Base-by-base conservation (phyloP, 2,888 invertebrate genomes). In the Rhaphigaster nebulosa region DNA sequence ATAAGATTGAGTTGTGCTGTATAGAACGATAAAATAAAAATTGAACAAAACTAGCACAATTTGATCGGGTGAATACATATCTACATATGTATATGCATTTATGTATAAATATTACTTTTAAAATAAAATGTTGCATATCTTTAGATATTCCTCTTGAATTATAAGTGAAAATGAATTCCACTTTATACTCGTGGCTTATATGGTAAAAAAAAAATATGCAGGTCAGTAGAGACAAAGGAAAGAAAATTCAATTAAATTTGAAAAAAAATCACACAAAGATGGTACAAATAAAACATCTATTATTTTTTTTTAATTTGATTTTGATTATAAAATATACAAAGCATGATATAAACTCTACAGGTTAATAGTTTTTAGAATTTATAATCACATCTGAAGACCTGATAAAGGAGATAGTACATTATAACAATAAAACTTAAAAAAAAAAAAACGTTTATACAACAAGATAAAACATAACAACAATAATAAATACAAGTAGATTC, bases 321-420 rank as follows among this genome's bases (percentile, higher is more conserved):
- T 76, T 34, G 70, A 76, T 76, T 76, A 76, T 76, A 76, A 76
- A 65, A 76, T 76, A 20, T 76, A 76, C 70, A 76, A 76, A 76
- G 70, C 70, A 38, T 23, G 10, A 38, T 76, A 76, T 38, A 38
- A 76, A 76, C 34, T 76, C 70, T 76, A 76, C 70, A 38, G 29
- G 29, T 34, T 29, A 76, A 76, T 76, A 76, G 4, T 34, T 38
- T 65, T 76, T 76, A 76, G 70, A 76, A 38, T 76, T 76, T 76
- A 76, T 23, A 76, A 76, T 76, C 70, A 76, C 70, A 76, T 20
- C 38, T 76, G 18, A 76, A 38, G 34, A 76, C 70, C 70, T 38
- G 70, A 76, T 76, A 5, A 29, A 29, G 70, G 38, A 76, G 70
- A 20, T 34, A 76, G 20, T 76, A 76, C 4, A 8, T 38, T 34